A percentile compares a stretch with the other conserved stretches of the same genome.
Conservation (phyloP, 2,113 vertebrate genomes). For the Azemiops feae region DNA sequence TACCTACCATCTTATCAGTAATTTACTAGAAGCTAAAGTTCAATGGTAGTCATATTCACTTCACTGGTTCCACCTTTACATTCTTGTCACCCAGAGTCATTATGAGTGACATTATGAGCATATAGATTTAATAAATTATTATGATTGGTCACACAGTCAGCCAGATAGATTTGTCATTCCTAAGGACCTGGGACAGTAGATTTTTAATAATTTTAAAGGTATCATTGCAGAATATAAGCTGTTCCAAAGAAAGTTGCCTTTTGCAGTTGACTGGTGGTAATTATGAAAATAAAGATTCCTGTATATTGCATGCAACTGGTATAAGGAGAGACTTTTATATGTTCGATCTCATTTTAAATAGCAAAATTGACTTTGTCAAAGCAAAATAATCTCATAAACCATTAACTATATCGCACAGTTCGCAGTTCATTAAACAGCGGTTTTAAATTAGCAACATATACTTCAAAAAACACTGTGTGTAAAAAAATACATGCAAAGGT, state of each 20-base stretch:
- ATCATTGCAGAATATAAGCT: not conserved
- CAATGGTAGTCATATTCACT: not conserved
- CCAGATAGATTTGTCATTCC: not conserved
- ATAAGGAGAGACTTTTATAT: not conserved
- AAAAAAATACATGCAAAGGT: not conserved
- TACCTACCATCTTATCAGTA: not conserved
- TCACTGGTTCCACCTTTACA: not conserved
- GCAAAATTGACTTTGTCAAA: not conserved
- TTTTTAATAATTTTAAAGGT: not conserved
- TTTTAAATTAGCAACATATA: not conserved
- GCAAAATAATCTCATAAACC: not conserved
- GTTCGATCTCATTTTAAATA: not conserved
- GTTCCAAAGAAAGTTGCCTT: not conserved
- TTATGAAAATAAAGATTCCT: not conserved
- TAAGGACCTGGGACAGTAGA: not conserved
- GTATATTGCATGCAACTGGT: not conserved
- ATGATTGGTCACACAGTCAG: not conserved
- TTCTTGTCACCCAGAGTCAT: not conserved
- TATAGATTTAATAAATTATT: not conserved
- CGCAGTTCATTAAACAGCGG: not conserved
- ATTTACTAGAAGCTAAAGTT: not conserved
- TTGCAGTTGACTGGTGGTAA: not conserved
- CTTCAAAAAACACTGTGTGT: not conserved
- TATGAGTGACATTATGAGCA: not conserved
- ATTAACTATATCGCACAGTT: not conserved